Conservation (phyloP, 2,797 vertebrate species). For the Coranthus polyacanthus region DNA sequence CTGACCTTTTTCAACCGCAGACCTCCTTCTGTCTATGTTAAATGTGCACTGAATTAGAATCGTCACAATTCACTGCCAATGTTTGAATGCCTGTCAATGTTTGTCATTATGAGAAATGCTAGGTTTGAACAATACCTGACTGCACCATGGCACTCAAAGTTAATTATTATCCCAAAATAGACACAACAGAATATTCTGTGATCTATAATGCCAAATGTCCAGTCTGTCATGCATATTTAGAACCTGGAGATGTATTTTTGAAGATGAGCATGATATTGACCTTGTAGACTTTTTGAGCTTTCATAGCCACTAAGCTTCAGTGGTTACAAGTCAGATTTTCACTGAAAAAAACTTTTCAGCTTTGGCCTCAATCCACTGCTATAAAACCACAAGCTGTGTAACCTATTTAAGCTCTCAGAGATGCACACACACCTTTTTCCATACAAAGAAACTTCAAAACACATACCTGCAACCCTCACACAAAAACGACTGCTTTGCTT, state of each 20-base stretch:
- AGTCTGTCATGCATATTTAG: constrained; percentile 1
- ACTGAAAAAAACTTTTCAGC: neutral
- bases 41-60: no score
- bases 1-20: no score
- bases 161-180: neutral
- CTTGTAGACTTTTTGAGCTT: constrained; percentile 14
- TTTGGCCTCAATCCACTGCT: constrained; percentile 31
- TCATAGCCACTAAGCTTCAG: constrained; percentile 20
- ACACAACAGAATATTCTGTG: neutral
- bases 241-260: constrained; percentile 14
- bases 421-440: constrained; percentile 18
- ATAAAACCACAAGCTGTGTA: constrained; percentile 24
- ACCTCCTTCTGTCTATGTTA: no score
- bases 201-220: no score
- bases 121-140: neutral
- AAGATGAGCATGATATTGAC: constrained; percentile 15
- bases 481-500: neutral
- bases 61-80: no score
- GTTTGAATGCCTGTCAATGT: no score
- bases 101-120: no score
- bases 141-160: neutral
- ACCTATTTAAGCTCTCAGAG: constrained; percentile 20
- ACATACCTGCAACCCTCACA: neutral
- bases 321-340: constrained; percentile 8
- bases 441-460: constrained; percentile 5